Conservation (phyloP, 2,888 invertebrate species). For the Macaria liturata region DNA sequence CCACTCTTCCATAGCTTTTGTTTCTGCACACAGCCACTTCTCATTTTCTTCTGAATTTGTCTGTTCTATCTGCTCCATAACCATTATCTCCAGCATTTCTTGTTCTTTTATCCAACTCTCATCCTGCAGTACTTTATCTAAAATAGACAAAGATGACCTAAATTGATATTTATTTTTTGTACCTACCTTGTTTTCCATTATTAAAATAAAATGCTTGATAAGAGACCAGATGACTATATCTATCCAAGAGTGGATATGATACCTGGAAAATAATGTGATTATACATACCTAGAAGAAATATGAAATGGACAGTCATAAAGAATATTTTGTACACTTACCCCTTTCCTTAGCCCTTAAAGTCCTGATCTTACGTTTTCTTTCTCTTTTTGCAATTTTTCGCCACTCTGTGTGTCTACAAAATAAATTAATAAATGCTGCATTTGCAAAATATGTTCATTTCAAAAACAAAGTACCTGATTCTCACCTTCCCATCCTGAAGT, state of each 20-base stretch:
- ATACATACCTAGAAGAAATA: no score
- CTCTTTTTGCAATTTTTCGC: conserved; percentile 89
- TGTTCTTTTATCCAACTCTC: conserved; percentile 49
- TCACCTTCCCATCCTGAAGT: no score
- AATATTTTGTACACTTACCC: conserved; percentile 51
- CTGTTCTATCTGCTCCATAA: conserved; percentile 79
- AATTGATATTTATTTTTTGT: no score
- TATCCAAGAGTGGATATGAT: no score
- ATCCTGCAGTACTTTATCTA: conserved; percentile 29
- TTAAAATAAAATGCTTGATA: no score
- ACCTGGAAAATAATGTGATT: no score
- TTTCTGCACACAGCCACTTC: conserved; percentile 87
- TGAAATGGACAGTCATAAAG: no score
- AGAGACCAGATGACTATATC: no score
- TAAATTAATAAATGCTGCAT: conserved; percentile 27
- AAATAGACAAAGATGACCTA: conserved; percentile 4
- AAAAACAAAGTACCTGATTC: no score
- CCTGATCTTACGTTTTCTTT: conserved; percentile 87
- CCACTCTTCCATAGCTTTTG: conserved; percentile 86
- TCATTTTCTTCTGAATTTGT: conserved; percentile 82
- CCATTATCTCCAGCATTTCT: conserved; percentile 75
- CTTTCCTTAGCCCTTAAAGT: conserved; percentile 82
- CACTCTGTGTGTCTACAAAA: conserved; percentile 85
- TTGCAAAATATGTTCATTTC: no score
- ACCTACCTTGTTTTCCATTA: no score